A percentile compares a stretch with the other conserved stretches of the same genome.
These are phyloP conservation scores for Candidula unifasciata DNA, from an alignment of 2,888 invertebrate genomes.

Conservation along the genomic window DNA sequence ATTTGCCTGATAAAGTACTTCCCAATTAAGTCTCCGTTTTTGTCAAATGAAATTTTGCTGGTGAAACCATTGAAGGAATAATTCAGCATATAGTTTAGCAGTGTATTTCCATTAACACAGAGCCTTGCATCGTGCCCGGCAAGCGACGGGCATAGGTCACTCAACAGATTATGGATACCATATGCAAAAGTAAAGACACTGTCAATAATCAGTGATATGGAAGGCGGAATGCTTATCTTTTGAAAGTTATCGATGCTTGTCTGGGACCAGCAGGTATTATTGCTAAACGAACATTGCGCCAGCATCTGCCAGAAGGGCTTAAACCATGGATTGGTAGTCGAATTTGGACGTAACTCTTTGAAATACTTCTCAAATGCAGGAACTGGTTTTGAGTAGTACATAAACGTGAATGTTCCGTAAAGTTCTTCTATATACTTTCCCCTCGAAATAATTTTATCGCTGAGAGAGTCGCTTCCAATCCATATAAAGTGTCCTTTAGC, in stretches of 20 bases:
- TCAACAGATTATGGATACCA: slow-evolving; percentile 60
- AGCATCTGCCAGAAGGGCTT: background rate
- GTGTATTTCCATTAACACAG: slow-evolving; percentile 45
- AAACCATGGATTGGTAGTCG: slow-evolving; percentile 29
- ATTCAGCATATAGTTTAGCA: slow-evolving; percentile 44
- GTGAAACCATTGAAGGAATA: slow-evolving; percentile 44
- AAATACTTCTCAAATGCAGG: slow-evolving; percentile 16
- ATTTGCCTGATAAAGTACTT: slow-evolving; percentile 50
- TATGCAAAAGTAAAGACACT: slow-evolving; percentile 63
- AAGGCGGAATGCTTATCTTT: slow-evolving; percentile 7
- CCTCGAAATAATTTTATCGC: slow-evolving; percentile 39
- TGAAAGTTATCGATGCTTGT: background rate
- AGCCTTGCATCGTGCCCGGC: background rate
- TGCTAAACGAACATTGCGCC: background rate
- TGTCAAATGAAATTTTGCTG: slow-evolving; percentile 51
- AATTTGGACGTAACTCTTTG: background rate
- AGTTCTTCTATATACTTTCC: slow-evolving; percentile 56
- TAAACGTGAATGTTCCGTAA: slow-evolving; percentile 59
- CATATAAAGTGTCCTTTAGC: slow-evolving; percentile 62
- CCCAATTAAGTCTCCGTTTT: slow-evolving; percentile 49
- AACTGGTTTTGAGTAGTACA: slow-evolving; percentile 1
- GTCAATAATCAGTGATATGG: slow-evolving; percentile 60
- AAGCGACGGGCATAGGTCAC: slow-evolving; percentile 55
- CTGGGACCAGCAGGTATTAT: slow-evolving; percentile 19
- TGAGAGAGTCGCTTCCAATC: slow-evolving; percentile 64